Conservation (phyloP, 2,797 vertebrate genomes). For the Choloepus didactylus region DNA sequence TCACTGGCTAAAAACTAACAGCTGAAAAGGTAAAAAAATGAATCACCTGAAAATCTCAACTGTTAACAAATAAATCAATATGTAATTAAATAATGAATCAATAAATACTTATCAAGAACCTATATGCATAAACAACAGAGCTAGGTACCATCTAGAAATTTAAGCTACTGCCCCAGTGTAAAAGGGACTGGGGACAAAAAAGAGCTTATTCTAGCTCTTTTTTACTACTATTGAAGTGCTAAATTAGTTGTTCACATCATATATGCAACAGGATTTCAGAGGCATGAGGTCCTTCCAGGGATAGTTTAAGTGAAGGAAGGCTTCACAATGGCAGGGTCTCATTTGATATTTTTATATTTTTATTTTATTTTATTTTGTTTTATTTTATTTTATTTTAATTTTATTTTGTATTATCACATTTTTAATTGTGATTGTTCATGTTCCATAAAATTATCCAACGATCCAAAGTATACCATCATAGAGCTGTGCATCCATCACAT, state of each 20-base stretch:
- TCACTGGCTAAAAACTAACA: constrained; percentile 23
- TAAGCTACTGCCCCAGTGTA: neutral
- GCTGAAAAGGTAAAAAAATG: constrained; percentile 66
- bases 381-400: too few species aligned
- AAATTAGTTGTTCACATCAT: neutral
- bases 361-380: too few species aligned
- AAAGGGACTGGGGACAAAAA: neutral
- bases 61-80: constrained; percentile 47
- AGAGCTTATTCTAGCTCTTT: neutral
- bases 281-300: neutral
- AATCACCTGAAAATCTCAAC: constrained; percentile 52
- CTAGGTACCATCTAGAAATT: neutral
- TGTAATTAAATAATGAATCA: constrained; percentile 56
- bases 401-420: too few species aligned
- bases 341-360: neutral
- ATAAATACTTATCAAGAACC: constrained; percentile 41
- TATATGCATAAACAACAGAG: neutral
- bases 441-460: too few species aligned
- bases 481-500: too few species aligned
- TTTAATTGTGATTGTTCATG: too few species aligned
- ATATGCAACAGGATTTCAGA: neutral
- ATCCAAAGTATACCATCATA: too few species aligned
- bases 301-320: neutral
- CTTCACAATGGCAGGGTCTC: neutral
- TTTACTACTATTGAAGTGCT: neutral